phyloP scores from a whole-genome alignment of 2,888 invertebrate species.

The Luperina nickerlii region DNA sequence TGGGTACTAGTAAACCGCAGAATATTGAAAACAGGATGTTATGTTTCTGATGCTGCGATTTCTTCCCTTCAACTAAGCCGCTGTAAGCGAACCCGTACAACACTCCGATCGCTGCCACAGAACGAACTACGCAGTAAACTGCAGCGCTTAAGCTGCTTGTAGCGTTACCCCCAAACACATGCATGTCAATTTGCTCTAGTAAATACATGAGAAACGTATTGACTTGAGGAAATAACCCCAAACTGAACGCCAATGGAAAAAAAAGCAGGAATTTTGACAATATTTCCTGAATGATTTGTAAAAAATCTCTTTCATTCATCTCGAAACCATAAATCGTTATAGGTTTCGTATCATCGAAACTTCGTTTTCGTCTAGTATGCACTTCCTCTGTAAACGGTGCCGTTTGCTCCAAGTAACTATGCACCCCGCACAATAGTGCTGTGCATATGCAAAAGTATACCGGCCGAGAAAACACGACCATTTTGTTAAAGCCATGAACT shows the following conservation, averaged over 20 bases:
- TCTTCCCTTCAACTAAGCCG: constrained; percentile 95
- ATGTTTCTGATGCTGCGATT: constrained; percentile 94
- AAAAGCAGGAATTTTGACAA: constrained; percentile 95
- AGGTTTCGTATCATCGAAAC: constrained; percentile 75
- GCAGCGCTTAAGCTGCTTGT: constrained; percentile 96
- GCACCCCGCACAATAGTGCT: constrained; percentile 87
- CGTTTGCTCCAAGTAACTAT: constrained; percentile 81
- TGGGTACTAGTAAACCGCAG: constrained; percentile 96
- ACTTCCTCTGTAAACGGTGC: constrained; percentile 69
- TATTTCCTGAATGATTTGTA: constrained; percentile 93
- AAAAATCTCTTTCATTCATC: constrained; percentile 90
- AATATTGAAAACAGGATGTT: constrained; percentile 97
- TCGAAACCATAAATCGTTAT: constrained; percentile 87
- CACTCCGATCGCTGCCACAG: constrained; percentile 94
- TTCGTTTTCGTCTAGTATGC: constrained; percentile 77
- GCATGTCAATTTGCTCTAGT: constrained; percentile 98
- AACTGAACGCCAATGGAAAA: constrained; percentile 98
- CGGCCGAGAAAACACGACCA: constrained; percentile 98
- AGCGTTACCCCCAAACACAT: constrained; percentile 96
- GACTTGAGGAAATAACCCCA: constrained; percentile 99
- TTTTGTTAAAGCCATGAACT: constrained; percentile 98
- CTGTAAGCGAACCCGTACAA: constrained; percentile 97
- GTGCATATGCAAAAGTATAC: constrained; percentile 97
- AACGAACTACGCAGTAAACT: constrained; percentile 95
- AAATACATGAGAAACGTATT: constrained; percentile 99